Percentiles rank a stretch among this genome's conserved stretches.
phyloP scores from a whole-genome alignment of 2,113 vertebrate genomes.

The Tyrannus savana region DNA sequence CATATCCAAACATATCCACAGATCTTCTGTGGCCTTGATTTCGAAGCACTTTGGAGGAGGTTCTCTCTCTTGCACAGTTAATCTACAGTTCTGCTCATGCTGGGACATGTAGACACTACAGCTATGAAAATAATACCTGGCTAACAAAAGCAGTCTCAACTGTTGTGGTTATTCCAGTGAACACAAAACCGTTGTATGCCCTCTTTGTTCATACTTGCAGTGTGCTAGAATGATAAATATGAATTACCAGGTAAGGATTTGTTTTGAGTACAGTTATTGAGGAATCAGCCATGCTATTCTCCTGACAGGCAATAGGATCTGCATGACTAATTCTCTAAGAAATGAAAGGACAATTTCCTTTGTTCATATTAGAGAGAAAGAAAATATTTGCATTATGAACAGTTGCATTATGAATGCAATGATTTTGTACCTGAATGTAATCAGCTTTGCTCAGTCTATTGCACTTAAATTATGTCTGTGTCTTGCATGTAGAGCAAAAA shows the following conservation, averaged over 20 bases:
- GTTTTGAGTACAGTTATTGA: not conserved
- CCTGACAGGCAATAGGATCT: not conserved
- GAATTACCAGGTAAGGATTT: not conserved
- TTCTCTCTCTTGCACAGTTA: not conserved
- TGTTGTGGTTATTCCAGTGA: not conserved
- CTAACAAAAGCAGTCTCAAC: not conserved
- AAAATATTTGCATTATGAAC: slow-evolving; percentile 40
- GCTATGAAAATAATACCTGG: not conserved
- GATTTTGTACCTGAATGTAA: slow-evolving; percentile 9
- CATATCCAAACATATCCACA: not conserved
- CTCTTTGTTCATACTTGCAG: not conserved
- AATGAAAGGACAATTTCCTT: not conserved
- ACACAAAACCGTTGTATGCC: not conserved
- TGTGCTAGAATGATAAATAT: not conserved
- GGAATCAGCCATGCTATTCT: not conserved
- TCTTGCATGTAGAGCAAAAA: slow-evolving; percentile 8
- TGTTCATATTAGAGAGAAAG: not conserved
- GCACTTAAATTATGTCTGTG: slow-evolving; percentile 11
- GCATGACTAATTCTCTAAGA: not conserved
- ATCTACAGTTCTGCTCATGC: not conserved
- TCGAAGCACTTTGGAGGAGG: not conserved
- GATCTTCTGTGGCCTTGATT: not conserved
- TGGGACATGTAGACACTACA: not conserved
- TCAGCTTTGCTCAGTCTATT: slow-evolving; percentile 3
- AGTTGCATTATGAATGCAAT: not conserved